These are phyloP conservation scores for Aplocera efformata DNA, from an alignment of 2,888 invertebrate species.

Conservation along the genomic window DNA sequence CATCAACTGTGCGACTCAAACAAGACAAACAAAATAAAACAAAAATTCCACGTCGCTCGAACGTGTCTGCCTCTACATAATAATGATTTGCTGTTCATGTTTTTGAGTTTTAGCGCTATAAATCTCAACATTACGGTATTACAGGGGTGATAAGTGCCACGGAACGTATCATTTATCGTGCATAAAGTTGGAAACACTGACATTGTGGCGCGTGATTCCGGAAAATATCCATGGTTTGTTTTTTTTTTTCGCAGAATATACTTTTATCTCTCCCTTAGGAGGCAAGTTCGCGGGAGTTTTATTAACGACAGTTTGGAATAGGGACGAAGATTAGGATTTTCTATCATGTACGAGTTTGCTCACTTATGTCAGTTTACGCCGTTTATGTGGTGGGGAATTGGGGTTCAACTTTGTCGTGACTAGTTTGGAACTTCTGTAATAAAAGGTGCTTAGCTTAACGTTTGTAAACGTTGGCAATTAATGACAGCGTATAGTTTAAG, in stretches of 20 bases:
- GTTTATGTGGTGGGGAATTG: conserved; percentile 33
- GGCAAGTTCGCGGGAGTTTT: conserved; percentile 65
- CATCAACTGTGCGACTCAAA: conserved; percentile 7
- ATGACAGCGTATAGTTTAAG: too few relatives aligned
- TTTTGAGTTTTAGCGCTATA: conserved; percentile 27
- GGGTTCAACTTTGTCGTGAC: conserved; percentile 13
- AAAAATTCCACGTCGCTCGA: conserved; percentile 10
- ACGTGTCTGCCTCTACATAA: conserved; percentile 15
- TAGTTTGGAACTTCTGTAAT: conserved; percentile 12
- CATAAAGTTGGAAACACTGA: conserved; percentile 30
- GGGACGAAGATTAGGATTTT: conserved; percentile 55
- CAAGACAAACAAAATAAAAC: conserved; percentile 11
- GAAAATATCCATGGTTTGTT: conserved; percentile 36
- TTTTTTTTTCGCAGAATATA: conserved; percentile 48
- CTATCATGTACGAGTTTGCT: conserved; percentile 52
- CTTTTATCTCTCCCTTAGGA: conserved; percentile 60
- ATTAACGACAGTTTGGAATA: conserved; percentile 67
- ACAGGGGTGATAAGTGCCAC: conserved; percentile 29
- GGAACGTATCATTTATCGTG: conserved; percentile 28
- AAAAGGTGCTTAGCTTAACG: conserved; percentile 24
- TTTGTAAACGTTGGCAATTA: too few relatives aligned
- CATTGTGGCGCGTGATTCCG: conserved; percentile 39
- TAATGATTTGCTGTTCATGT: conserved; percentile 28
- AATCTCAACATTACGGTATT: conserved; percentile 28
- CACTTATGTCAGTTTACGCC: conserved; percentile 46